Percentiles rank a stretch among this genome's conserved stretches.
Conservation (phyloP, 1,140 invertebrate species). For the Patella vulgata region DNA sequence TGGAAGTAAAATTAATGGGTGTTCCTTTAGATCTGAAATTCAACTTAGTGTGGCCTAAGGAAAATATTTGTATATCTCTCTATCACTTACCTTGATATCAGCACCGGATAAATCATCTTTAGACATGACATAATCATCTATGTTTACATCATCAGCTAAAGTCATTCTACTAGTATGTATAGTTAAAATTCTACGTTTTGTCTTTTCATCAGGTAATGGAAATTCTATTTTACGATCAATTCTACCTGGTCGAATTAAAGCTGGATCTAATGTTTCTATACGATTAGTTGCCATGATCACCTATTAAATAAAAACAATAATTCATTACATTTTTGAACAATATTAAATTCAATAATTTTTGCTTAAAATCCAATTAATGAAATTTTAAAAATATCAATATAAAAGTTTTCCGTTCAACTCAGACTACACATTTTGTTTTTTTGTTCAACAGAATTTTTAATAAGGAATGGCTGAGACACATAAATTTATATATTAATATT, state of each 20-base stretch:
- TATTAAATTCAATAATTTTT: too few species aligned
- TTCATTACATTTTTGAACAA: too few species aligned
- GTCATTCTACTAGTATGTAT: constrained; percentile 99
- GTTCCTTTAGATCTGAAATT: too few species aligned
- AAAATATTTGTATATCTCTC: too few species aligned
- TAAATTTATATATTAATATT: too few species aligned
- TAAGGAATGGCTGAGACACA: too few species aligned
- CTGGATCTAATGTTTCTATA: constrained; percentile 99
- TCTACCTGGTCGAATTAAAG: constrained; percentile 96
- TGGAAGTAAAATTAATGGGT: too few species aligned
- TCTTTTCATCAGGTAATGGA: constrained; percentile 99
- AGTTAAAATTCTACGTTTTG: constrained; percentile 96
- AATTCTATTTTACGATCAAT: constrained; percentile 99
- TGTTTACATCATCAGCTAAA: constrained; percentile 94
- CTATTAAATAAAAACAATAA: constrained; percentile 70
- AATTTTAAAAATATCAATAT: too few species aligned
- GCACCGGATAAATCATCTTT: constrained; percentile 99
- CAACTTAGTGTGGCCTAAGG: too few species aligned
- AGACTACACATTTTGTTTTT: background rate
- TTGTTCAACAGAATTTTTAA: background rate
- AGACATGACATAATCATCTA: constrained; percentile 98
- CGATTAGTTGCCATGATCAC: constrained; percentile 99
- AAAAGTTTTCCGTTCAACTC: background rate
- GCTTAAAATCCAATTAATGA: too few species aligned
- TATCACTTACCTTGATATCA: constrained; percentile 80